Evolutionary conservation across 53 echinoderm and acorn worm genomes (phyloP), one percentile per base, ranked within the genome.

Genomic region (Zoroaster sp.): DNA sequence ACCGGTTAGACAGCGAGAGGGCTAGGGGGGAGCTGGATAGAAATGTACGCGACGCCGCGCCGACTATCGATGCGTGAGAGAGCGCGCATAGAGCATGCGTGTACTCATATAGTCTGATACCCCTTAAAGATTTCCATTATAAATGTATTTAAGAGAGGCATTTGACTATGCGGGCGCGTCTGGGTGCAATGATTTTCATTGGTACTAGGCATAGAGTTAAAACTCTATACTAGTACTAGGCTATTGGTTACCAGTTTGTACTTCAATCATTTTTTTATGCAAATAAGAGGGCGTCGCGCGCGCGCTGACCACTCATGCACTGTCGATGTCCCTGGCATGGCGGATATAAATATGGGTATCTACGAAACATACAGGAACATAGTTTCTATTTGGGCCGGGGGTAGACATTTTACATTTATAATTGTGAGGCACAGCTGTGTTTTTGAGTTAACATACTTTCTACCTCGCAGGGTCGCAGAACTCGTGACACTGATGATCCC

Each of bases 51-150:
- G 20, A 53, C 51, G 15, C 49, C 51, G 45, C 45, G 45, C 45
- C 7, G 8, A 44, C 1, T 12, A 12, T 10, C 45, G 45, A 9
- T 1, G 45, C 31, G 28, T 38, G 23, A 66, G 8, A 81, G 10
- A 34, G 3, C 28, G 13, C 15, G 9, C 11, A 20, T 20, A 40
- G 42, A 21, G 12, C 40, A 67, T 81, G 63, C 63, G 66, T 65
- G 36, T 78, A 72, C 15, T n/a, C n/a, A 18, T 4, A 10, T 4
- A 83, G 83, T 67, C 68, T 25, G 69, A 40, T 30, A 33, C 69
- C 69, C 42, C 12, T 1, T 40, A 69, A 69, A 83, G 45, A 44
- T 68, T 83, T 83, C 83, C 83, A 83, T 44, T 34, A 37, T 30
- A 78, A 1, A 0, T 35, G 23, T n/a, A 53, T n/a, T 17, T 14